These are phyloP conservation scores for Orcinus orca DNA, from an alignment of 2,113 vertebrate genomes.

Conservation along the genomic window DNA sequence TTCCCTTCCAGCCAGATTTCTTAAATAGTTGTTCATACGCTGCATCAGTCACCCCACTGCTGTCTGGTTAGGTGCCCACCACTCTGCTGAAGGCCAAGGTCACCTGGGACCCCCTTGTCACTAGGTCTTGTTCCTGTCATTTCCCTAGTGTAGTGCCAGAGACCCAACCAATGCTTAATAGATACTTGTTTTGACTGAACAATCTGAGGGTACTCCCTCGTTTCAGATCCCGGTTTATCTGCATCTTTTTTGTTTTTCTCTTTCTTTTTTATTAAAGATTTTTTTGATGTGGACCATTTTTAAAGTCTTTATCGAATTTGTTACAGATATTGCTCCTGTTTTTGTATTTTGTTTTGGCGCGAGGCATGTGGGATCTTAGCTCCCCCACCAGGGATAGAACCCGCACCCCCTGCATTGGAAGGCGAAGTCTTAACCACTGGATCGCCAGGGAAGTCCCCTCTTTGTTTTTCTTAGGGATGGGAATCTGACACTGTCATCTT, in stretches of 20 bases:
- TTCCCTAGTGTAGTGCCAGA: background rate
- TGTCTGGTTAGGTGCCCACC: too few species aligned
- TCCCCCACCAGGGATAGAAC: too few species aligned
- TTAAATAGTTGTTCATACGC: background rate
- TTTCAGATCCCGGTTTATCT: background rate
- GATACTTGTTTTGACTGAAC: background rate
- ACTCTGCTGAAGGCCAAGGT: background rate
- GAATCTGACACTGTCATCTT: background rate
- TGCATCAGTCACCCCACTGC: background rate
- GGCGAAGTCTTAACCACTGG: too few species aligned
- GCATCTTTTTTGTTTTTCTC: background rate
- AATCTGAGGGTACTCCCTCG: background rate
- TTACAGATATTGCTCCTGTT: too few species aligned
- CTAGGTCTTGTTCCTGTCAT: background rate
- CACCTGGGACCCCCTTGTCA: background rate
- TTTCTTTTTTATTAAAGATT: too few species aligned
- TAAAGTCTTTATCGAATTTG: too few species aligned
- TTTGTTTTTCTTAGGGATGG: background rate
- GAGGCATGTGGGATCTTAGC: too few species aligned
- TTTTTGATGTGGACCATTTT: too few species aligned
- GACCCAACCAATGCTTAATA: background rate
- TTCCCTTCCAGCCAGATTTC: background rate
- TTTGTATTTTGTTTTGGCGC: too few species aligned
- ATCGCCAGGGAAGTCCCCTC: too few species aligned
- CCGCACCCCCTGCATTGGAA: too few species aligned